These are phyloP conservation scores for Macropus fuliginosus DNA, from an alignment of 2,797 vertebrate genomes.

Conservation along the genomic window DNA sequence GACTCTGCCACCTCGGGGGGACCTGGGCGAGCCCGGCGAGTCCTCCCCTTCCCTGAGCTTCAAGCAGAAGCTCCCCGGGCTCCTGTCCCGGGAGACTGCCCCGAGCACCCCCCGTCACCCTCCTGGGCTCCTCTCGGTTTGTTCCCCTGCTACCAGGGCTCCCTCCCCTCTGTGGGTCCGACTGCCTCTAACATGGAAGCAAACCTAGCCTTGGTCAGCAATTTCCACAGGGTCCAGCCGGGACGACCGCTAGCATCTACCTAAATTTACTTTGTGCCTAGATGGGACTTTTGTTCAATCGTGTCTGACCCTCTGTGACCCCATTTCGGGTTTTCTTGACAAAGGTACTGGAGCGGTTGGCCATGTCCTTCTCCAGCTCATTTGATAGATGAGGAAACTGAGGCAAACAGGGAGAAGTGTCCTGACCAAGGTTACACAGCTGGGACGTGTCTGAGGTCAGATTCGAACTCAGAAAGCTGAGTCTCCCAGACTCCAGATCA, in stretches of 20 bases:
- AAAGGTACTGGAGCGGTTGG: not conserved
- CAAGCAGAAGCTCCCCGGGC: no score
- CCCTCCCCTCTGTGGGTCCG: no score
- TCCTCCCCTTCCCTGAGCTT: no score
- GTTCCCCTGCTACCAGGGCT: no score
- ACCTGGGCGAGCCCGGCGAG: no score
- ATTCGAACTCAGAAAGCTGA: not conserved
- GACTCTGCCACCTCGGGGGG: not conserved
- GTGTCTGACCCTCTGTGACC: not conserved
- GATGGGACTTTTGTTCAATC: conserved; percentile 15
- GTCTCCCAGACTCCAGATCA: no score
- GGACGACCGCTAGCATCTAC: not conserved
- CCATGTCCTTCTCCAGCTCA: not conserved
- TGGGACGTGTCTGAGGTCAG: not conserved
- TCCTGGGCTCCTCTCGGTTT: no score
- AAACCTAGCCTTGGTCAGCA: not conserved
- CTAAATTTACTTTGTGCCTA: not conserved
- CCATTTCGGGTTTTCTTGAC: not conserved
- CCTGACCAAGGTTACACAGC: not conserved
- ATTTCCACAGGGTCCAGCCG: not conserved
- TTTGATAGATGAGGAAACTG: not conserved
- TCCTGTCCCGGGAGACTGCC: no score
- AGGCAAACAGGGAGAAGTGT: not conserved
- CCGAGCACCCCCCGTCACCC: no score
- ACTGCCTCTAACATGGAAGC: not conserved